Conservation (phyloP, 53 echinoderm and acorn worm species). For the Patiria pectinifera region DNA sequence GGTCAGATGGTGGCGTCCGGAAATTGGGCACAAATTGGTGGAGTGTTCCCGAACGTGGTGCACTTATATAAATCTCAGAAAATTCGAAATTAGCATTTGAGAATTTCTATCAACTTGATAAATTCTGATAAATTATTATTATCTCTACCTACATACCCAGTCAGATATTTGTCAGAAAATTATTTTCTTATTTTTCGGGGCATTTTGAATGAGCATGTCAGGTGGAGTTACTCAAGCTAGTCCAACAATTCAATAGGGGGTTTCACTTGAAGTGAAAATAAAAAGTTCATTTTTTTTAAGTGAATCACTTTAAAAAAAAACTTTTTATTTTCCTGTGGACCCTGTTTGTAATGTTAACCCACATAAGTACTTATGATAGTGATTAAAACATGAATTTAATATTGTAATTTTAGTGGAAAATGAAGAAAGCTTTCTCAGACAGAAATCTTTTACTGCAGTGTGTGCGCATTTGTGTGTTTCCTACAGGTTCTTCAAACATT, state of each 20-base stretch:
- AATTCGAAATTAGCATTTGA: no score
- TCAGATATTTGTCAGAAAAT: no score
- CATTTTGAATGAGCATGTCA: no score
- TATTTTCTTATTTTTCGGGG: no score
- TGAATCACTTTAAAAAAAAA: not conserved
- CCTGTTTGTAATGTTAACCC: conserved; percentile 4
- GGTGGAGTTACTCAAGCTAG: not conserved
- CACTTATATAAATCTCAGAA: no score
- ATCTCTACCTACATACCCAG: no score
- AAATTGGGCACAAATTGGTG: no score
- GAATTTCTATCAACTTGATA: no score
- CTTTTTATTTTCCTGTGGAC: not conserved
- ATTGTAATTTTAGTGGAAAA: conserved; percentile 33
- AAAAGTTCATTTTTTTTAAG: not conserved
- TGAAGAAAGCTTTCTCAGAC: conserved; percentile 16
- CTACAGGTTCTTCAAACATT: conserved; percentile 77
- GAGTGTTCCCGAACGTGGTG: no score
- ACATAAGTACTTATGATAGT: conserved; percentile 4
- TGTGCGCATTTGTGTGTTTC: not conserved
- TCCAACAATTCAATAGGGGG: not conserved
- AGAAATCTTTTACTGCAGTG: conserved; percentile 27
- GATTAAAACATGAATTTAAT: not conserved
- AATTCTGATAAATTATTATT: no score
- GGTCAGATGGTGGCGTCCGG: no score
- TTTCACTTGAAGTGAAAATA: conserved; percentile 8